Percentiles rank a stretch among this genome's conserved stretches.
phyloP scores from a whole-genome alignment of 2,888 invertebrate genomes.

The Hemicrepidius hirtus region DNA sequence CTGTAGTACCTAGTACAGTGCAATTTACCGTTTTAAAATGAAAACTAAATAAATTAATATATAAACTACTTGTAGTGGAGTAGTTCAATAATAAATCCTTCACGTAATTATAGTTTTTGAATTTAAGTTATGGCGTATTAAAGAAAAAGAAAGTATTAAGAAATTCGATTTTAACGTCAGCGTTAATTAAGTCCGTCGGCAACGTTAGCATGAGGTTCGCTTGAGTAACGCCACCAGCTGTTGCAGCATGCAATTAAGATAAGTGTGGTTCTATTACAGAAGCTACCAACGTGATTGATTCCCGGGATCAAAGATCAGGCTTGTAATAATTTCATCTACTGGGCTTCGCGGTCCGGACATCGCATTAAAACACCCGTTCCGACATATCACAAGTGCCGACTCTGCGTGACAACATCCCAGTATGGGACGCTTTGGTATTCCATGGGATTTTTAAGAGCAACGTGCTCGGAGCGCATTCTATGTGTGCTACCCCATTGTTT shows the following conservation, averaged over 20 bases:
- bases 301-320: conserved; percentile 63
- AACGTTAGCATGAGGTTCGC: conserved; percentile 32
- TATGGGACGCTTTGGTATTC: conserved; percentile 57
- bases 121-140: conserved; percentile 8
- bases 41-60: conserved; percentile 1
- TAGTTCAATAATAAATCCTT: conserved; percentile 14
- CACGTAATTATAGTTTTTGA: conserved; percentile 18
- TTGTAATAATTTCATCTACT: conserved; percentile 62
- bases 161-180: conserved; percentile 57
- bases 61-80: background rate
- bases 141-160: conserved; percentile 49
- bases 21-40: conserved; percentile 30
- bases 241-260: conserved; percentile 64
- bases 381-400: conserved; percentile 52
- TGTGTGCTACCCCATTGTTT: conserved; percentile 53
- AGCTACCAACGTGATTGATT: conserved; percentile 64
- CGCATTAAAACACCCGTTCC: conserved; percentile 52
- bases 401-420: conserved; percentile 57
- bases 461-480: conserved; percentile 54
- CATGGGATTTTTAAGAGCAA: conserved; percentile 45
- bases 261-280: conserved; percentile 62
- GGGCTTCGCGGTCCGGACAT: conserved; percentile 51
- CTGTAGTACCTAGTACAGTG: background rate
- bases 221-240: conserved; percentile 53
- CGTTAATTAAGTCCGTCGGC: conserved; percentile 58